Conservation (phyloP, 2,113 vertebrate genomes). For the Emydocephalus ijimae region DNA sequence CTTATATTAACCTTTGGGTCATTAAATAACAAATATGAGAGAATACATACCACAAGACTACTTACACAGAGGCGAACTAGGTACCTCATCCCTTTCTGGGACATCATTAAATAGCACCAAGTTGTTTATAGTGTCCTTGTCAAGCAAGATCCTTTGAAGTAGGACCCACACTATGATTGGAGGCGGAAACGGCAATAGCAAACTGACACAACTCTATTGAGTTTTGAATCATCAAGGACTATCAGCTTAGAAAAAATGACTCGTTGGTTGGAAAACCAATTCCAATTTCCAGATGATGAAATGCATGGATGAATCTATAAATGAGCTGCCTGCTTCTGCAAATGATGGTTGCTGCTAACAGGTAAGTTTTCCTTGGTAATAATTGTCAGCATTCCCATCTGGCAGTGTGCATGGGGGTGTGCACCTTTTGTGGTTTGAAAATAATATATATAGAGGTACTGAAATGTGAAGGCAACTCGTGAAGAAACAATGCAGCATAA, state of each 20-base stretch:
- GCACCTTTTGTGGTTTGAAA: neutral
- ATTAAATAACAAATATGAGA: neutral
- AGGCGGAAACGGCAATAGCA: neutral
- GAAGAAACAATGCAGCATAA: neutral
- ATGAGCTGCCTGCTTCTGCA: neutral
- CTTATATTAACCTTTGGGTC: neutral
- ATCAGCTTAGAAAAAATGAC: neutral
- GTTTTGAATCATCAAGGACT: neutral
- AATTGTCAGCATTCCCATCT: neutral
- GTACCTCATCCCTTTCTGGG: neutral
- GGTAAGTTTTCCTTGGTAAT: neutral
- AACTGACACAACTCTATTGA: neutral
- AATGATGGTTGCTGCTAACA: neutral
- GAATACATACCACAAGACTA: neutral
- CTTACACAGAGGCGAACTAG: neutral
- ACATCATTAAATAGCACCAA: neutral
- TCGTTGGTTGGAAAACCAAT: neutral
- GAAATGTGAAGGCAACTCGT: neutral
- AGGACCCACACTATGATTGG: neutral
- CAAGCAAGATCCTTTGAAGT: neutral
- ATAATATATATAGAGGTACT: conserved; percentile 1
- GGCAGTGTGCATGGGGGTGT: neutral
- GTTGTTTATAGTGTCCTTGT: neutral
- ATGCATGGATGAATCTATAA: neutral
- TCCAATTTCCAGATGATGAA: neutral